Conservation (phyloP, 2,888 invertebrate species). For the Notocelia uddmanniana region DNA sequence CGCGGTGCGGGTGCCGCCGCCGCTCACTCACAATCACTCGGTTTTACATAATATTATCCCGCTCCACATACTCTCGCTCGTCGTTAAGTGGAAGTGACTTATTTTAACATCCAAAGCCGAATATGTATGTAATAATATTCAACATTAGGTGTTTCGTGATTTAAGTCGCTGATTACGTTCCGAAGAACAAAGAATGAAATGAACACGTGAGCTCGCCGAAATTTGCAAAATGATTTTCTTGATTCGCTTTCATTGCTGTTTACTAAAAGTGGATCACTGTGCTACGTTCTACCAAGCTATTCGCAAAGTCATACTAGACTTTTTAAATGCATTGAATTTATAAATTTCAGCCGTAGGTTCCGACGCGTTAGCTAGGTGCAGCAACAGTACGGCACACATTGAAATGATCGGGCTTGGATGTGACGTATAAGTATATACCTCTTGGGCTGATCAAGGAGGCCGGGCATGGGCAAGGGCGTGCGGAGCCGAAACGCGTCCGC, state of each 20-base stretch:
- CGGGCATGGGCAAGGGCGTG: neutral
- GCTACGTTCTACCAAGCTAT: too few species aligned
- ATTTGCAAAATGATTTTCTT: neutral
- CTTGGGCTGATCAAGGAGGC: constrained; percentile 4
- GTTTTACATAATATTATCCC: constrained; percentile 30
- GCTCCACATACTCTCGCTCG: constrained; percentile 23
- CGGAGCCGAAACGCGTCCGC: constrained; percentile 3
- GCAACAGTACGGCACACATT: too few species aligned
- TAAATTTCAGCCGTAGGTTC: neutral
- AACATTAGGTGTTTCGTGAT: constrained; percentile 1
- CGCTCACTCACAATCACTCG: constrained; percentile 18
- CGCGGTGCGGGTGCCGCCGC: neutral
- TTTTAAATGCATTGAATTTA: neutral
- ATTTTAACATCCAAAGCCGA: constrained; percentile 15
- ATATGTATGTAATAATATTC: too few species aligned
- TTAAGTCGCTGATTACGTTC: constrained; percentile 1
- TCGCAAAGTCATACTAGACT: too few species aligned
- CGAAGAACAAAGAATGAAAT: neutral
- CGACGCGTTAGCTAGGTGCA: too few species aligned
- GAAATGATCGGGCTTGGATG: too few species aligned
- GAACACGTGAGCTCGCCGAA: neutral
- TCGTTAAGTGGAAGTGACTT: neutral
- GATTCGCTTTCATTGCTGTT: neutral
- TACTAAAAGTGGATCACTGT: too few species aligned
- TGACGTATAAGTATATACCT: neutral